Percentiles rank a stretch among this genome's conserved stretches.
Evolutionary conservation across 2,113 vertebrate species (phyloP).

Genomic region (Takifugu flavidus): DNA sequence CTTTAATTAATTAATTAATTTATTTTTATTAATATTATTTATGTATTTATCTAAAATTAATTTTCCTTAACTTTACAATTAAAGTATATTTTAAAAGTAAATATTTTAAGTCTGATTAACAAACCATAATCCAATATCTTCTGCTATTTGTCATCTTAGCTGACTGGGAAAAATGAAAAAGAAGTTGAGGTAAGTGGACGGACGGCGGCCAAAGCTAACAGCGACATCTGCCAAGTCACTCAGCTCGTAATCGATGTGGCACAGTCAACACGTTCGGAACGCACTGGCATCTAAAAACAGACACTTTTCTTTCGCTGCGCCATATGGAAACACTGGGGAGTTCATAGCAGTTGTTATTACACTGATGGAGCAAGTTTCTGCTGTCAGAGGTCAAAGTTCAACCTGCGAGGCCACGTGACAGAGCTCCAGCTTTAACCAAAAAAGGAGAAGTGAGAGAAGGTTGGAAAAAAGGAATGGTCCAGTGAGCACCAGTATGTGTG

Average conservation of each 20-base stretch:
- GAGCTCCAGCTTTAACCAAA: background rate
- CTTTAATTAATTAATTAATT: too few relatives aligned
- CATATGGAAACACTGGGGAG: conserved; percentile 39
- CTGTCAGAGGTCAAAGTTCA: conserved; percentile 11
- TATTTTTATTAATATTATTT: too few relatives aligned
- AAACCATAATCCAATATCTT: conserved; percentile 26
- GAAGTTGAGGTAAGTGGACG: conserved; percentile 33
- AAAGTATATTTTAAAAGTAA: too few relatives aligned
- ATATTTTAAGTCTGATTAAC: background rate
- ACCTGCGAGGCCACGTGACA: background rate
- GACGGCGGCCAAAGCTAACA: conserved; percentile 67
- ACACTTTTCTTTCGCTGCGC: conserved; percentile 6
- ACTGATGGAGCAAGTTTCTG: conserved; percentile 1
- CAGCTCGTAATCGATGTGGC: conserved; percentile 19
- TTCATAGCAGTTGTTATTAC: background rate
- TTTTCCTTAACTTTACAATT: too few relatives aligned
- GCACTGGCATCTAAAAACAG: too few relatives aligned
- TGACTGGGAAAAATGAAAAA: conserved; percentile 41
- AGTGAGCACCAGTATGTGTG: background rate
- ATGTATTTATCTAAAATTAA: too few relatives aligned
- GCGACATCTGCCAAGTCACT: conserved; percentile 50
- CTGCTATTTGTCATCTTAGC: conserved; percentile 7
- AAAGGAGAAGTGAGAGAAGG: background rate
- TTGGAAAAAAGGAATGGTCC: background rate
- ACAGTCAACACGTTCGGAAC: conserved; percentile 5